Conservation (phyloP, 2,888 invertebrate species). For the Phalangium opilio region DNA sequence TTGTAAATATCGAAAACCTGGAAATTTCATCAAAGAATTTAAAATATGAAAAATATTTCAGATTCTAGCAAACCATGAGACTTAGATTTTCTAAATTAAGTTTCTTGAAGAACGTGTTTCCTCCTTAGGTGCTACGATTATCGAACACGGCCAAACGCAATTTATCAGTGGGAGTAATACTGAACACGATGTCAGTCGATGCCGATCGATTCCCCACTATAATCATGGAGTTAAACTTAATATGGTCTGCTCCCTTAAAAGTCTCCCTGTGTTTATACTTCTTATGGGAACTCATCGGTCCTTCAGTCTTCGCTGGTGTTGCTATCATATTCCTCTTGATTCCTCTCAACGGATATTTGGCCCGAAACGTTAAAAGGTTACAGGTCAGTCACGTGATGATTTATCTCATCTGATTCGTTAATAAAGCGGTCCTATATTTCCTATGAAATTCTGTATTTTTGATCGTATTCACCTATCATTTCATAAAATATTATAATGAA, state of each 20-base stretch:
- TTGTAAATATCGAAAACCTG: too few species aligned
- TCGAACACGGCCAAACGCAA: constrained; percentile 19
- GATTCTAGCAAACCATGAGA: too few species aligned
- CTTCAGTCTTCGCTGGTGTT: constrained; percentile 66
- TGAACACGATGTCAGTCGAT: constrained; percentile 79
- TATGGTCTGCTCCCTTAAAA: constrained; percentile 72
- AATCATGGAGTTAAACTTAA: constrained; percentile 67
- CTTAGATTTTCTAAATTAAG: too few species aligned
- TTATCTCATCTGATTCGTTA: too few species aligned
- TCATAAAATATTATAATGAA: too few species aligned
- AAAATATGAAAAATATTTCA: too few species aligned
- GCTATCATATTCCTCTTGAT: constrained; percentile 84
- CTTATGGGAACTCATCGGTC: constrained; percentile 59
- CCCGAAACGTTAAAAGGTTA: constrained; percentile 58
- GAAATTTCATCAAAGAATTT: too few species aligned
- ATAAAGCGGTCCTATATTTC: too few species aligned
- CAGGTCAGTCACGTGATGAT: too few species aligned
- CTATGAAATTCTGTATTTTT: too few species aligned
- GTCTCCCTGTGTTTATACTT: constrained; percentile 68
- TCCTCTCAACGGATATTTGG: constrained; percentile 70
- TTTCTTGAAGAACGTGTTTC: too few species aligned
- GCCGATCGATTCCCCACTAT: constrained; percentile 73
- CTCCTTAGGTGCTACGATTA: constrained; percentile 32
- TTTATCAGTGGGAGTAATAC: constrained; percentile 75
- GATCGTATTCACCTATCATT: too few species aligned